These are phyloP conservation scores for Harlomillsia oculata DNA, from an alignment of 1,140 invertebrate species.

Conservation along the genomic window DNA sequence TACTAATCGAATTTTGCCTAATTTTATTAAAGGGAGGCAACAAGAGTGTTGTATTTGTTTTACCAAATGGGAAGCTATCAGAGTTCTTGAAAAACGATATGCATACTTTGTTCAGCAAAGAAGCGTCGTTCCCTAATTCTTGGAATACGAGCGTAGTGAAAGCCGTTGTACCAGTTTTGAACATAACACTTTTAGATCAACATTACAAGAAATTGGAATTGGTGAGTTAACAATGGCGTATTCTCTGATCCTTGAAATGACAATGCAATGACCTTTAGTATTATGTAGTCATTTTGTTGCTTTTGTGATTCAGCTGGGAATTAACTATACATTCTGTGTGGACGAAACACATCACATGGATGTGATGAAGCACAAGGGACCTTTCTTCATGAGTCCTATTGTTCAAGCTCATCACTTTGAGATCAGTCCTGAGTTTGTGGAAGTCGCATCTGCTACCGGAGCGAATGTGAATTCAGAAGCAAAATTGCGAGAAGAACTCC, in stretches of 20 bases:
- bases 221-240: slow-evolving; percentile 6
- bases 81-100: slow-evolving; percentile 16
- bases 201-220: slow-evolving; percentile 25
- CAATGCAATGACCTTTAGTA: not conserved
- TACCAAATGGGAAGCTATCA: slow-evolving; percentile 14
- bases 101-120: not conserved
- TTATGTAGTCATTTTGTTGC: not conserved
- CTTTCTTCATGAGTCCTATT: slow-evolving; percentile 17
- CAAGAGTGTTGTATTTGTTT: slow-evolving; percentile 15
- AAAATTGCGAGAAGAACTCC: slow-evolving; percentile 13
- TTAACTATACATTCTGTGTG: slow-evolving; percentile 21
- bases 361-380: slow-evolving; percentile 5
- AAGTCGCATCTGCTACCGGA: slow-evolving; percentile 23
- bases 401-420: slow-evolving; percentile 24
- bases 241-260: not conserved
- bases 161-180: slow-evolving; percentile 9
- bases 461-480: slow-evolving; percentile 21
- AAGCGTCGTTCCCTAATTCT: not conserved
- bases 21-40: slow-evolving; percentile 8
- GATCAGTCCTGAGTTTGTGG: slow-evolving; percentile 6
- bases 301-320: slow-evolving; percentile 5
- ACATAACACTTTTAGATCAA: slow-evolving; percentile 23
- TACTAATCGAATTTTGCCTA: too few relatives aligned
- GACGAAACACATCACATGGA: slow-evolving; percentile 3
- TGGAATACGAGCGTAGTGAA: slow-evolving; percentile 6